phyloP scores from a whole-genome alignment of 2,113 vertebrate genomes.

The Lates calcarifer region DNA sequence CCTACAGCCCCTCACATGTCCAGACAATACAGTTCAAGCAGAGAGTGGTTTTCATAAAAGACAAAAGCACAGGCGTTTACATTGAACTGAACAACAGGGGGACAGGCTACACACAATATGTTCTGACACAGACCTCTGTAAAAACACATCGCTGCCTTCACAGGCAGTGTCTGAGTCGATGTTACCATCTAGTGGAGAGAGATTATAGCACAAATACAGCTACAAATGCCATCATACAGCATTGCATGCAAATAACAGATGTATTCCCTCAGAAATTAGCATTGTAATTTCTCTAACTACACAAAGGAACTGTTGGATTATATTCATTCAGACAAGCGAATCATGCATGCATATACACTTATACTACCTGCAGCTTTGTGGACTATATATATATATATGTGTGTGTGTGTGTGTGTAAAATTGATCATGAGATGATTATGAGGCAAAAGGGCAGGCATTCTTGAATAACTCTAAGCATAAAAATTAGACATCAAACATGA shows the following conservation, averaged over 20 bases:
- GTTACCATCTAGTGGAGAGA: conserved; percentile 66
- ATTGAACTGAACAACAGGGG: background rate
- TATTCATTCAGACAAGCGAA: background rate
- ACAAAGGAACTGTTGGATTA: background rate
- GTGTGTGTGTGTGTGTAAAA: no score
- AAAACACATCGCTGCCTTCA: background rate
- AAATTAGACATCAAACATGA: background rate
- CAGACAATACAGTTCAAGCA: background rate
- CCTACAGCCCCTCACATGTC: background rate
- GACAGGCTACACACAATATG: background rate
- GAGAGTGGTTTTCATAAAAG: background rate
- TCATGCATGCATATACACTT: background rate
- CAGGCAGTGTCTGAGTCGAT: conserved; percentile 23
- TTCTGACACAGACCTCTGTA: background rate
- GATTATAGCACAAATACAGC: background rate
- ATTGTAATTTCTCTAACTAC: background rate
- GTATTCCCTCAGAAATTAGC: background rate
- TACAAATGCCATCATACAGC: background rate
- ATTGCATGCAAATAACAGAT: background rate
- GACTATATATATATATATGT: background rate
- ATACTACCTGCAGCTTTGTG: background rate
- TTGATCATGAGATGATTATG: background rate
- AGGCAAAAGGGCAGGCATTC: background rate
- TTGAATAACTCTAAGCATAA: background rate
- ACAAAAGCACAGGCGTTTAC: background rate